phyloP scores from a whole-genome alignment of 2,888 invertebrate genomes.

The Polyommatus icarus region DNA sequence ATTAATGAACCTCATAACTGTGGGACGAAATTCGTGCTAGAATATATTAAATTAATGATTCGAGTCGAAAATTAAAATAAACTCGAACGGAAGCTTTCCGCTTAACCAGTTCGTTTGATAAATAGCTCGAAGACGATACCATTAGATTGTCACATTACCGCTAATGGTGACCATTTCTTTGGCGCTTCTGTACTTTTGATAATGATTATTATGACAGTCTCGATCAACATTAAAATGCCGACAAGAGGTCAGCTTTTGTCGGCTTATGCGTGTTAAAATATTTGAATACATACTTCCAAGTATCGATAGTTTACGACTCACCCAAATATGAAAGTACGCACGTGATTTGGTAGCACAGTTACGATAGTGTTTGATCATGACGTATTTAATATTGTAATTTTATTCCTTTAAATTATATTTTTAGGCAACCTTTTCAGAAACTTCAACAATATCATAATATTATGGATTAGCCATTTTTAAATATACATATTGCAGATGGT shows the following conservation, averaged over 20 bases:
- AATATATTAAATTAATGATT: conserved; percentile 7
- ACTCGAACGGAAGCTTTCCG: conserved; percentile 28
- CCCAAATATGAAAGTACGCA: neutral
- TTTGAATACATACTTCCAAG: neutral
- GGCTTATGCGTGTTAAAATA: conserved; percentile 24
- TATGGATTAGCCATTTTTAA: no score
- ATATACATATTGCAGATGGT: no score
- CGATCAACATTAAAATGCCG: neutral
- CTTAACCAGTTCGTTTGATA: conserved; percentile 20
- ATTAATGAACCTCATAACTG: conserved; percentile 28
- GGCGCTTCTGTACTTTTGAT: conserved; percentile 7
- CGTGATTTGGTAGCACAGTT: neutral
- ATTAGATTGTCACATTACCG: conserved; percentile 18
- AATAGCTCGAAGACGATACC: conserved; percentile 18
- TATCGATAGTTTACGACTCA: neutral
- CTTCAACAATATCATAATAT: neutral
- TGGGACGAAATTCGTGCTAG: conserved; percentile 20
- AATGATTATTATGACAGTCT: neutral
- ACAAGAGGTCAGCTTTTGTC: conserved; percentile 50
- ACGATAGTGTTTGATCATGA: neutral
- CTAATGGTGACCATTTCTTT: conserved; percentile 18
- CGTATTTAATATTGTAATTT: no score
- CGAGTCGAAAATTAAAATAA: conserved; percentile 11
- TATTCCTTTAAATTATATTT: no score
- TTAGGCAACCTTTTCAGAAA: neutral